These are phyloP conservation scores for Pitta sordida DNA, from an alignment of 2,113 vertebrate species.

Conservation along the genomic window DNA sequence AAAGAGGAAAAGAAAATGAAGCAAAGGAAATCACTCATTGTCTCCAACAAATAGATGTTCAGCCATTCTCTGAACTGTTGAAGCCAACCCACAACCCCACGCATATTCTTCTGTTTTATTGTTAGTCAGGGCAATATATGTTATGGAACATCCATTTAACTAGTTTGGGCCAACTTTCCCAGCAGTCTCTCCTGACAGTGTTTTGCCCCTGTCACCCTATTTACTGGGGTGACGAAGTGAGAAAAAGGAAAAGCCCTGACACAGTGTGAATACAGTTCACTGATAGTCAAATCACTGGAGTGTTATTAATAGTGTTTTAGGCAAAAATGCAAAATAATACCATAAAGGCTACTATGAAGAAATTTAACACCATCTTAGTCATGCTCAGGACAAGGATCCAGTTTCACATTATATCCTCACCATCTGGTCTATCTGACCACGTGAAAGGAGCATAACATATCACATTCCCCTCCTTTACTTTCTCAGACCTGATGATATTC, in stretches of 20 bases:
- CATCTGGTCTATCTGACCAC: not conserved
- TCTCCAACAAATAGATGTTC: not conserved
- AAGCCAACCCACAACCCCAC: not conserved
- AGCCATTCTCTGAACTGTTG: not conserved
- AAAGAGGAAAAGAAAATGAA: not conserved
- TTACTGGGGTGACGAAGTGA: not conserved
- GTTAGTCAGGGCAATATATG: not conserved
- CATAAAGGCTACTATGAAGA: not conserved
- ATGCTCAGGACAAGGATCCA: not conserved
- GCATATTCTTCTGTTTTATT: not conserved
- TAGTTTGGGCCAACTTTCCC: not conserved
- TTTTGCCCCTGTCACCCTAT: not conserved
- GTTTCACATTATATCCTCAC: not conserved
- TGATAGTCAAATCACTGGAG: rapidly evolving
- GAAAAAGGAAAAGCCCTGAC: not conserved
- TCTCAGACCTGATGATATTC: not conserved
- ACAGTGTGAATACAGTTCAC: not conserved
- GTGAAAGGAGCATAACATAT: not conserved
- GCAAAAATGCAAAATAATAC: not conserved
- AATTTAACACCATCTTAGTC: not conserved
- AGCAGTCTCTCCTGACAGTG: not conserved
- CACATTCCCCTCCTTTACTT: not conserved
- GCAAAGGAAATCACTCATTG: not conserved
- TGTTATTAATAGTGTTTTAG: not conserved
- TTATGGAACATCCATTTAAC: not conserved